Evolutionary conservation across 2,797 vertebrate genomes (phyloP), one percentile per base, ranked within the genome.

Genomic region (Meriones psammophilus): DNA sequence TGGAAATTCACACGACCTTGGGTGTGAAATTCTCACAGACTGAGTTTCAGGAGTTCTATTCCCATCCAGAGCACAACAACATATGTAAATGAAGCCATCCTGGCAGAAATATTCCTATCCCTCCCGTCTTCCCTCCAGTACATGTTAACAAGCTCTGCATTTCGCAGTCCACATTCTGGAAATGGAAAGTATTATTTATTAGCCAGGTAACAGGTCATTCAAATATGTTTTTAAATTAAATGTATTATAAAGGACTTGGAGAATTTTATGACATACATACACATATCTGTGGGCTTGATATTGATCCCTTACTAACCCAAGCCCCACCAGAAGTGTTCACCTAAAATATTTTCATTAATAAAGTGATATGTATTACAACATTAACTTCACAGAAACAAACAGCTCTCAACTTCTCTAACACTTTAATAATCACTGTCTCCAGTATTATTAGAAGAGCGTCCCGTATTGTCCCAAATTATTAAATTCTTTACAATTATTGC

Each of bases 31-130:
- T 81, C 22, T 91, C 69, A 89, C 26, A 95, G 91, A 91, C 30
- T n/a, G 74, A 73, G 62, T 97, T 97, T 95, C 88, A 46, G 94
- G 96, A 98, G 95, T 98, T 98, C 62, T 89, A 81, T 94, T 0
- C 95, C 94, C 79, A 90, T 88, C 94, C 79, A 71, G 80, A 94
- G 64, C 94, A 87, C 93, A 84, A 94, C 91, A 66, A 81, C 71
- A 89, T 80, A 84, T 1, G 3, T 30, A 90, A 13, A 81, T 15
- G 91, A 73, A 89, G 87, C 54, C 87, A 86, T 77, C 64, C 58
- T 88, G 95, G 42, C 89, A 87, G 90, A 91, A 84, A 92, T 77
- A 69, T 50, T 93, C 50, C 95, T 8, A 39, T 36, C 13, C 42
- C 39, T 85, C 12, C 76, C 12, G 97, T 97, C 92, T 97, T 87